These are phyloP conservation scores for Sclerodermus sp. DNA, from an alignment of 2,888 invertebrate genomes.

Conservation along the genomic window DNA sequence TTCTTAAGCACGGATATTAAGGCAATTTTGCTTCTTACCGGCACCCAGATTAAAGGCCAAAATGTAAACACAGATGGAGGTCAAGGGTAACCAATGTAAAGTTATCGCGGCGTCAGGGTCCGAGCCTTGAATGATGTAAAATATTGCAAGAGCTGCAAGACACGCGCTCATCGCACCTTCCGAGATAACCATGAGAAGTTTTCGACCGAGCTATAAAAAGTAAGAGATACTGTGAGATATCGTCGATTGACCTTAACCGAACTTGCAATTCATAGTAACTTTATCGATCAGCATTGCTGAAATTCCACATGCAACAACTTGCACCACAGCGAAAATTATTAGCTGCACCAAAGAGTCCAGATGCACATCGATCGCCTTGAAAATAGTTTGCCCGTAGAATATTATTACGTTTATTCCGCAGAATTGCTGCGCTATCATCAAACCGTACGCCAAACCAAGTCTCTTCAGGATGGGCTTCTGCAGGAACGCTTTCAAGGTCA, in stretches of 20 bases:
- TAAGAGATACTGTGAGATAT: background rate
- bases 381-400: slow-evolving; percentile 76
- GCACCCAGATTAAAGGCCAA: slow-evolving; percentile 58
- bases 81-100: slow-evolving; percentile 54
- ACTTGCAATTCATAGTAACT: slow-evolving; percentile 26
- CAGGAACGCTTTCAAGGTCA: slow-evolving; percentile 58
- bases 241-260: too few species aligned
- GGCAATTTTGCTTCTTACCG: slow-evolving; percentile 33
- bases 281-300: slow-evolving; percentile 79
- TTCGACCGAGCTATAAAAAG: slow-evolving; percentile 66
- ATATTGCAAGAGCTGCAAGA: slow-evolving; percentile 68
- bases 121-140: slow-evolving; percentile 59
- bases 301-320: slow-evolving; percentile 73
- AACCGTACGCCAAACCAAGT: slow-evolving; percentile 69
- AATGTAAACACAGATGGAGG: slow-evolving; percentile 55
- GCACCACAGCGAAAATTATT: slow-evolving; percentile 78
- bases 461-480: slow-evolving; percentile 68
- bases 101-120: slow-evolving; percentile 33
- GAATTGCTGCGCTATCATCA: slow-evolving; percentile 87
- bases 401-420: slow-evolving; percentile 81
- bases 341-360: slow-evolving; percentile 50
- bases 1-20: too few species aligned
- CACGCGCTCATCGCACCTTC: slow-evolving; percentile 71
- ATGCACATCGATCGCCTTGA: slow-evolving; percentile 65
- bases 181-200: slow-evolving; percentile 73